phyloP scores from a whole-genome alignment of 1,140 invertebrate genomes.

The Formica selysi region DNA sequence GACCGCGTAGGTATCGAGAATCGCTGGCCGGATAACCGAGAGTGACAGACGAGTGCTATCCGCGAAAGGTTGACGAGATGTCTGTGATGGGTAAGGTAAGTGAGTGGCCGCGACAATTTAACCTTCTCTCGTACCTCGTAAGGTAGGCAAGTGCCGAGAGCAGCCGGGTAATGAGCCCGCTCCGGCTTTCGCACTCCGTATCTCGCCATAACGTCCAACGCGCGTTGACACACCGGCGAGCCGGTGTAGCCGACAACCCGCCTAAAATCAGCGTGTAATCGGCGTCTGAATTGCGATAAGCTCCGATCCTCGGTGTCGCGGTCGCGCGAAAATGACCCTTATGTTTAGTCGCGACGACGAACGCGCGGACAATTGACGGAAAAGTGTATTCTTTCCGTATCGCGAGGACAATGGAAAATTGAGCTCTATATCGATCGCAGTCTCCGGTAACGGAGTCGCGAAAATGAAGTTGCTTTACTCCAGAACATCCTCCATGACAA shows the following conservation, averaged over 20 bases:
- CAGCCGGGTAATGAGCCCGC: background rate
- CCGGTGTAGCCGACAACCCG: background rate
- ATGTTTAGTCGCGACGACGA: background rate
- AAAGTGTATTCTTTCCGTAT: too few species aligned
- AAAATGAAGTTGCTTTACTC: too few species aligned
- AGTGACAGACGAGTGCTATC: slow-evolving; percentile 58
- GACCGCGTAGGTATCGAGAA: background rate
- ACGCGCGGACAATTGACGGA: background rate
- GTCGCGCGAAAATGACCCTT: background rate
- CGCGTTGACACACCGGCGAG: background rate
- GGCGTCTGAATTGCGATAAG: background rate
- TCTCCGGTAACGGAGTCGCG: too few species aligned
- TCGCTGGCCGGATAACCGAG: slow-evolving; percentile 37
- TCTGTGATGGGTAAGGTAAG: slow-evolving; percentile 86
- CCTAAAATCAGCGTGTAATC: background rate
- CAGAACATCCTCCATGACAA: background rate
- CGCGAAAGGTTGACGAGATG: slow-evolving; percentile 79
- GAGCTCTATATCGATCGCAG: background rate
- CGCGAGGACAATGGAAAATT: too few species aligned
- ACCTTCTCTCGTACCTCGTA: background rate
- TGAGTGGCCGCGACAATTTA: slow-evolving; percentile 37
- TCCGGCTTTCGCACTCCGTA: background rate
- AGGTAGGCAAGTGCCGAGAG: background rate
- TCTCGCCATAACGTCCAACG: background rate
- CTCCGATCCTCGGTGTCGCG: too few species aligned